phyloP scores from a whole-genome alignment of 2,113 vertebrate genomes.

The Paramormyrops kingsleyae region DNA sequence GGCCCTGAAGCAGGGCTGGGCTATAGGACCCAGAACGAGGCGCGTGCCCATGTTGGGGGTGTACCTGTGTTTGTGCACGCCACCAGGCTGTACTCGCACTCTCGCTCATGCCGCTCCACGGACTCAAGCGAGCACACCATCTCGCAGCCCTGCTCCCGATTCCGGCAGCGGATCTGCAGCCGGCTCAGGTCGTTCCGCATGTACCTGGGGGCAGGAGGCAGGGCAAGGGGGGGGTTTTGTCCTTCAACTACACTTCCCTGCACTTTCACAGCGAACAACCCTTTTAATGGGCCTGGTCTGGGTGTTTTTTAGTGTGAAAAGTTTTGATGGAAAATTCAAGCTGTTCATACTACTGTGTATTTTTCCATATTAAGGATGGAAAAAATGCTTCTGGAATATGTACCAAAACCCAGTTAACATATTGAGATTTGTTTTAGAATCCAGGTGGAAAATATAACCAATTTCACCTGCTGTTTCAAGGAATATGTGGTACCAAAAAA shows the following conservation, averaged over 20 bases:
- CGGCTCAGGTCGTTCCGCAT: constrained; percentile 82
- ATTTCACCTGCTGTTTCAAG: not conserved
- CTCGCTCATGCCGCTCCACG: constrained; percentile 70
- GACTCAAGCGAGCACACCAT: constrained; percentile 75
- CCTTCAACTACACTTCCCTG: not conserved
- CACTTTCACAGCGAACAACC: not conserved
- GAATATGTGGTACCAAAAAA: not conserved
- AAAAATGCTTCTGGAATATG: not conserved
- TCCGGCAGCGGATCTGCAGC: constrained; percentile 76
- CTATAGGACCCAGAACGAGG: too few species aligned
- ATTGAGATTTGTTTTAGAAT: not conserved
- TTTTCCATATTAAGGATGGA: not conserved
- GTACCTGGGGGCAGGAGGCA: constrained; percentile 54
- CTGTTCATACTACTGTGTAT: not conserved
- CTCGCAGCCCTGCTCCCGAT: constrained; percentile 69
- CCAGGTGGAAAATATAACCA: not conserved
- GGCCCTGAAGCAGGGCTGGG: not conserved
- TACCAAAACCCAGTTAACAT: not conserved
- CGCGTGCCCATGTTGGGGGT: not conserved
- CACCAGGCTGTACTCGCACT: constrained; percentile 72
- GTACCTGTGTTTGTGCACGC: constrained; percentile 71
- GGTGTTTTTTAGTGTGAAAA: not conserved
- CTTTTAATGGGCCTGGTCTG: not conserved
- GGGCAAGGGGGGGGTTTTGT: not conserved
- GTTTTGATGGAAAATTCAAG: not conserved